phyloP scores from a whole-genome alignment of 1,140 invertebrate species.

The Ladona fulva region DNA sequence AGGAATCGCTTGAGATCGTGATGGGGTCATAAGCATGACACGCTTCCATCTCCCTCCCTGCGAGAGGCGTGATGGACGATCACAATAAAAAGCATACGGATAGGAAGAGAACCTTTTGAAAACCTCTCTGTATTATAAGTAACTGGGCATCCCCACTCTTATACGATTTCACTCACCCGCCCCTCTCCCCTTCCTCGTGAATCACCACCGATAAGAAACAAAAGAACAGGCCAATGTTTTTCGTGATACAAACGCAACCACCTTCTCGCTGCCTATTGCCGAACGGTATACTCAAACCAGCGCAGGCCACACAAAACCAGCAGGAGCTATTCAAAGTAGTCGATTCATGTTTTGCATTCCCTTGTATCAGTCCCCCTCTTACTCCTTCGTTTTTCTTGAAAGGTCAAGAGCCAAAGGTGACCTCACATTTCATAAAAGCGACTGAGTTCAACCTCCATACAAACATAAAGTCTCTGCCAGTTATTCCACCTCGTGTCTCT shows the following conservation, averaged over 20 bases:
- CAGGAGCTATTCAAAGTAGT: background rate
- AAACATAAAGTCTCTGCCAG: background rate
- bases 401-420: background rate
- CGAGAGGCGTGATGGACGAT: background rate
- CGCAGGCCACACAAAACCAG: background rate
- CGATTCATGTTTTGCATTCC: background rate
- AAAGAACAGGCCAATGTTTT: background rate
- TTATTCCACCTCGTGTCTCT: background rate
- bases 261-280: background rate
- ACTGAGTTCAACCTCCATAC: background rate
- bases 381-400: background rate
- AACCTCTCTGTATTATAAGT: background rate
- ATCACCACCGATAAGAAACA: background rate
- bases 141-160: background rate
- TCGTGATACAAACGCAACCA: background rate
- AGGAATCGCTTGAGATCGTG: background rate
- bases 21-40: background rate
- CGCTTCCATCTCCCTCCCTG: background rate
- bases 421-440: background rate
- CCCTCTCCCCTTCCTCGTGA: background rate
- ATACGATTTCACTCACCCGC: background rate
- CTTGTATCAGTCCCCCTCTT: background rate
- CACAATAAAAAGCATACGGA: background rate
- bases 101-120: background rate
- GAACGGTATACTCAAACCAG: background rate